phyloP scores from a whole-genome alignment of 35 echinoderm and acorn worm species.

The Apostichopus japonicus region DNA sequence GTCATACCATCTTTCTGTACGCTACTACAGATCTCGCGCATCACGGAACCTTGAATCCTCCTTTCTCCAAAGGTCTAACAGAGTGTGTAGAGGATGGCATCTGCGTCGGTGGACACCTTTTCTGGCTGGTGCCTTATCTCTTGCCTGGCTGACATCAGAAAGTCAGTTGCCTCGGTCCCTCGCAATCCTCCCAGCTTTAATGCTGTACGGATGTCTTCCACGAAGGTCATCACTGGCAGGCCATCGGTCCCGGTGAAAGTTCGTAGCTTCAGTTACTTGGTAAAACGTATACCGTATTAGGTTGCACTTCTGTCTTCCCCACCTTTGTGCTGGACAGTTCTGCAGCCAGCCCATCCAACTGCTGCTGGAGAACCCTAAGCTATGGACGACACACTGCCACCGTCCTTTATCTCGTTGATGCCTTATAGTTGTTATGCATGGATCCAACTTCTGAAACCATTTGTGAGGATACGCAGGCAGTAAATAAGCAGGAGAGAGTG shows the following conservation, averaged over 20 bases:
- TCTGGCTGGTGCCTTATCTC: constrained; percentile 2
- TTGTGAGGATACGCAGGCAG: too few relatives aligned
- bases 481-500: too few relatives aligned
- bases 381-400: too few relatives aligned
- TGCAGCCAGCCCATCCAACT: too few relatives aligned
- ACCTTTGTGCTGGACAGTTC: too few relatives aligned
- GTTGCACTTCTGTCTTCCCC: too few relatives aligned
- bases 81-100: neutral
- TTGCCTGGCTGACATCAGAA: neutral
- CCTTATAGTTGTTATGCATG: too few relatives aligned
- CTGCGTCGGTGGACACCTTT: neutral
- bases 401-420: too few relatives aligned
- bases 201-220: neutral
- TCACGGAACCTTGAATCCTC: neutral
- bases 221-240: neutral
- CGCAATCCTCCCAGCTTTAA: neutral
- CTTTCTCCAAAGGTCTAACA: neutral
- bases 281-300: neutral
- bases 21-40: neutral
- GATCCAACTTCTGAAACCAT: too few relatives aligned
- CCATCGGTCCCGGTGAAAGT: neutral
- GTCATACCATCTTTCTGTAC: neutral
- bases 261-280: too few relatives aligned
- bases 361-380: too few relatives aligned
- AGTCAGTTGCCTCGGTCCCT: neutral